Base-by-base conservation (phyloP, 2,113 vertebrate genomes). In the Phylloscopus whistleri region DNA sequence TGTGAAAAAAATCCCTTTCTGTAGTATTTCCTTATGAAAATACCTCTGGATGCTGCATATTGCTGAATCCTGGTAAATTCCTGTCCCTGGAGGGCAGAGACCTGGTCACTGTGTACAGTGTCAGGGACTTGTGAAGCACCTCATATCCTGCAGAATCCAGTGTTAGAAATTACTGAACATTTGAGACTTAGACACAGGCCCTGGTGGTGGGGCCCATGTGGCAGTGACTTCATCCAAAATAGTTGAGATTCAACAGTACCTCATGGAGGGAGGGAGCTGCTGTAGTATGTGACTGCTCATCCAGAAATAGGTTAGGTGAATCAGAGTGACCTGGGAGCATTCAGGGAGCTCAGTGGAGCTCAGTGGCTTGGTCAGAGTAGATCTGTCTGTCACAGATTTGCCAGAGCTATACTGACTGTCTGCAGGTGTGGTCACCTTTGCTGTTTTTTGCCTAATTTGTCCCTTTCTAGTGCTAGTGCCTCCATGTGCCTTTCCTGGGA, bases 201-300 rank as follows among this genome's bases (percentile, higher is more conserved):
- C 23, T 35, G 35, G 68, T 56, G 59, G 23, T 76, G 39, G 39
- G 55, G 86, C 33, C 53, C 5, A 1, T 52, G 24, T 74, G n/a
- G 41, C 31, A 58, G 68, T 17, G 55, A 62, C 73, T 66, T 84
- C 19, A 44, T 37, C 44, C 3, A 2, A n/a, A 20, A 60, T 12
- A 16, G 55, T 46, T 27, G 0, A 0, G 33, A 27, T 27, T 64
- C 30, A 37, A 2, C 1, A 0, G 69, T 51, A 13, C 55, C 49
- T 69, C 4, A 6, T 9, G 41, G 59, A 84, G 52, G 64, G 55
- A 60, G 37, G n/a, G 41, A 84, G 11, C 4, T 67, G 58, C 58
- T 76, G 41, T 35, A 10, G 41, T 78, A 19, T 52, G 48, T 23
- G 41, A 41, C 55, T 92, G 5, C 67, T 90, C 49, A 44, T 17